Evolutionary conservation across 2,113 vertebrate species (phyloP).

Genomic region (Chloropsis hardwickii): DNA sequence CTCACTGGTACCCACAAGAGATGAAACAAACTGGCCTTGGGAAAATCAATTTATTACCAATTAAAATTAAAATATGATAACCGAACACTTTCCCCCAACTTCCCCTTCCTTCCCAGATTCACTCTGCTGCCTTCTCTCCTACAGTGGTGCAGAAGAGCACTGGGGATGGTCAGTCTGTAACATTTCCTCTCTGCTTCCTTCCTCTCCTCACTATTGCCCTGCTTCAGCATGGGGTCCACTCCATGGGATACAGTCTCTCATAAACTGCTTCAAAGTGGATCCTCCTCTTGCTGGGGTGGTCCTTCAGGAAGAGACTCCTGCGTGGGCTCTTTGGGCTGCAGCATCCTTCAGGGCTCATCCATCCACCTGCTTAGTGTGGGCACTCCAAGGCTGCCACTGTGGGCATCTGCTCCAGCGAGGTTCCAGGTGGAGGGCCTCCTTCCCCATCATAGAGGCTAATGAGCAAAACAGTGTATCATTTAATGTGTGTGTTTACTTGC

Average conservation of each 20-base stretch:
- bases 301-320: not conserved
- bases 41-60: not conserved
- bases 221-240: not conserved
- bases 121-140: not conserved
- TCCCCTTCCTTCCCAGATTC: not conserved
- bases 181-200: not conserved
- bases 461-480: not conserved
- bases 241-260: no score
- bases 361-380: not conserved
- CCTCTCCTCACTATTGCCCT: not conserved
- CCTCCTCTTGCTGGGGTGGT: not conserved
- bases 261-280: not conserved
- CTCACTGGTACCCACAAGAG: not conserved
- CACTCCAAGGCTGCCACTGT: not conserved
- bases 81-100: not conserved
- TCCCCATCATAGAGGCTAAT: not conserved
- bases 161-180: rapidly evolving
- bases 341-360: not conserved
- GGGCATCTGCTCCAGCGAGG: rapidly evolving
- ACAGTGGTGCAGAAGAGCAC: not conserved
- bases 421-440: not conserved
- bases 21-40: not conserved
- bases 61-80: not conserved
- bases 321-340: rapidly evolving
- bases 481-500: not conserved